phyloP scores from a whole-genome alignment of 2,797 vertebrate species.

The Hippoglossus hippoglossus region DNA sequence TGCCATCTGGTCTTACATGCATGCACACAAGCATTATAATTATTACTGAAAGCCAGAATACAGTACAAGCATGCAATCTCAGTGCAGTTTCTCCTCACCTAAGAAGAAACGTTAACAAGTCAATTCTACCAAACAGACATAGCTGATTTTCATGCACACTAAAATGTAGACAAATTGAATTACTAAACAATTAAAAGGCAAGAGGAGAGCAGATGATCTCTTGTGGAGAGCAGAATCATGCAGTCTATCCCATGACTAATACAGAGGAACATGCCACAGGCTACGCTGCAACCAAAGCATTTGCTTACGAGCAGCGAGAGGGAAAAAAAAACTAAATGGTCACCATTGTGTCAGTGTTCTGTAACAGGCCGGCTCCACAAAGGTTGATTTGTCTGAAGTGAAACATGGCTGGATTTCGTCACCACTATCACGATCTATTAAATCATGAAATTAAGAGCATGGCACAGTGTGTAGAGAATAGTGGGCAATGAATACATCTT shows the following conservation, averaged over 20 bases:
- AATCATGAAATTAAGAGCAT: not conserved
- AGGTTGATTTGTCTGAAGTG: constrained; percentile 9
- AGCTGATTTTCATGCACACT: not conserved
- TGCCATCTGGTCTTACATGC: not conserved
- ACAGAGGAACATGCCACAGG: constrained; percentile 9
- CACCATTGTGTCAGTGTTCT: constrained; percentile 23
- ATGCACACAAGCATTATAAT: too few relatives aligned
- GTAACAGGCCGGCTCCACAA: constrained; percentile 9
- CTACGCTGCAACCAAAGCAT: constrained; percentile 5
- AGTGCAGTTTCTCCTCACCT: not conserved
- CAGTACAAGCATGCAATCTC: not conserved
- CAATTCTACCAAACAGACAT: constrained; percentile 2
- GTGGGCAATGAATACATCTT: not conserved
- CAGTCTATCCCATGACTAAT: constrained; percentile 25
- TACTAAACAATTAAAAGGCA: not conserved
- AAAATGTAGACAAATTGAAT: constrained; percentile 13
- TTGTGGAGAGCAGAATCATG: constrained; percentile 3
- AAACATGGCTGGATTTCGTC: constrained; percentile 13
- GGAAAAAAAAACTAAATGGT: constrained; percentile 28
- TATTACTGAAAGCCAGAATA: not conserved
- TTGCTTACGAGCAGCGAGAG: not conserved
- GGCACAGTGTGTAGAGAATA: not conserved
- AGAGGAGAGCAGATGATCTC: constrained; percentile 7
- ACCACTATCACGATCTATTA: constrained; percentile 4
- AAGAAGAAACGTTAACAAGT: not conserved